Conservation (phyloP, 2,797 vertebrate species). For the Brachyalestes nurse region DNA sequence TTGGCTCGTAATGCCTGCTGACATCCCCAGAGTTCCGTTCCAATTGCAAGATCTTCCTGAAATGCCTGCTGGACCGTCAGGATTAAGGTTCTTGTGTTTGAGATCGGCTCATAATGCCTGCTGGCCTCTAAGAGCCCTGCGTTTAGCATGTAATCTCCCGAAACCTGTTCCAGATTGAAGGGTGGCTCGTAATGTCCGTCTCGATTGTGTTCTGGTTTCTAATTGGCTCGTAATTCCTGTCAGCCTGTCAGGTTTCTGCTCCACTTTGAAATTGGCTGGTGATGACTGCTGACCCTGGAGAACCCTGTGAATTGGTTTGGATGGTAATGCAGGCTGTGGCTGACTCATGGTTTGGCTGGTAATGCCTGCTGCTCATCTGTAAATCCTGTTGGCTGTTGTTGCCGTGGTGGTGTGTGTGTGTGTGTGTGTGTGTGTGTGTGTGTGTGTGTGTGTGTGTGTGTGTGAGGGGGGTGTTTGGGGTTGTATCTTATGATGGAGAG, state of each 20-base stretch:
- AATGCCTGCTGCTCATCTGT: neutral
- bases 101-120: neutral
- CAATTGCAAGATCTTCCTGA: neutral
- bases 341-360: conserved; percentile 28
- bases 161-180: no score
- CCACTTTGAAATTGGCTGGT: neutral
- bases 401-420: neutral
- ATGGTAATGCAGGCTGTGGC: conserved; percentile 11
- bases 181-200: no score
- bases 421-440: neutral
- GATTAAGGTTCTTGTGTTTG: neutral
- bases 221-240: neutral
- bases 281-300: neutral
- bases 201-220: no score
- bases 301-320: conserved; percentile 19
- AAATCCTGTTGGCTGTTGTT: conserved; percentile 1
- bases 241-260: neutral
- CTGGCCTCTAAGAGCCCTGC: neutral
- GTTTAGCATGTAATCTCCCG: no score
- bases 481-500: neutral
- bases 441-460: neutral
- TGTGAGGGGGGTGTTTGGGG: no score
- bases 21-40: conserved; percentile 9
- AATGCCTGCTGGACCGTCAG: no score
- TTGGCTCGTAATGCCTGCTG: neutral